Base-by-base conservation (phyloP, 23 tunicate genomes). In the Clavelina lepadiformis region DNA sequence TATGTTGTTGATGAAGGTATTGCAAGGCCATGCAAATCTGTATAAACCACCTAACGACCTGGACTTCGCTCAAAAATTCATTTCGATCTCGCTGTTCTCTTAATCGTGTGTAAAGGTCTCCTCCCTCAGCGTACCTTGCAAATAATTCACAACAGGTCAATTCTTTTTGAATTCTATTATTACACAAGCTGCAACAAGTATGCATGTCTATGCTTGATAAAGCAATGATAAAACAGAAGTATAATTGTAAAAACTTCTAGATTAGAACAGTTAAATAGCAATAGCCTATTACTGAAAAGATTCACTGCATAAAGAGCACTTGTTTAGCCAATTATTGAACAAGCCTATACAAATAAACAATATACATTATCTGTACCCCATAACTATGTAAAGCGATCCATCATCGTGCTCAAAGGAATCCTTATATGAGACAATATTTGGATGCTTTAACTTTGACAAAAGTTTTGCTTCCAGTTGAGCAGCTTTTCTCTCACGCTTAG, bases 11-110 rank as follows among this genome's bases (percentile, higher is more conserved):
- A 58, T 94, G 99, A 3, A 94, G 81, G 55, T 94, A 94, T 65
- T 94, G 99, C 38, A 94, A 33, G 25, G 99, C 99, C 99, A 94
- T 94, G 61, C 99, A 94, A 26, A 86, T 94, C 57, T 94, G 99
- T 13, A 94, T 89, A 70, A 83, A 89, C 99, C 99, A 94, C 31
- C 94, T 55, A 2, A 94, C 99, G 5, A 85, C 67, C 51, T 86
- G 99, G 46, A 69, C 81, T 66, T 94, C 99, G 1, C 69, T 33
- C 28, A 94, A 61, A 46, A 41, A 58, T 25, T 94, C 99, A 34
- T 86, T 71, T 31, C 31, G 64, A 31, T 75, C 91, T 51, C 91
- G 58, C 22, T 89, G 97, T 61, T 89, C 97, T 5, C 97, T 80
- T 3, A 94, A 61, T 67, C 82, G 69, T 28, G 80, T 80, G 77